phyloP scores from a whole-genome alignment of 2,797 vertebrate genomes.

The Gadopsis marmoratus region DNA sequence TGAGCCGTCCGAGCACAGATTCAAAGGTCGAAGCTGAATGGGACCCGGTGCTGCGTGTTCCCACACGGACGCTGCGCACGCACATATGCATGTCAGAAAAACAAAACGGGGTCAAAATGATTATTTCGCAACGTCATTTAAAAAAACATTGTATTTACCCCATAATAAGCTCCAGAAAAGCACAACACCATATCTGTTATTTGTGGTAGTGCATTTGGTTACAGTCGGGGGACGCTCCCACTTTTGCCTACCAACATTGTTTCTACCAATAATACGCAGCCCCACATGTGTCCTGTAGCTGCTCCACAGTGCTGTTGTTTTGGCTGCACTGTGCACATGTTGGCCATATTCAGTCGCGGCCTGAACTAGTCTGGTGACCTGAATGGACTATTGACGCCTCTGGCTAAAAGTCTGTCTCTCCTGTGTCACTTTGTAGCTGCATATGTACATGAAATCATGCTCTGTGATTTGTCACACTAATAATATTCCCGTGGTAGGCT shows the following conservation, averaged over 20 bases:
- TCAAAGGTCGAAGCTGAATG: background rate
- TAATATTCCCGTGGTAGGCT: background rate
- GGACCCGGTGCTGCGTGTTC: no score
- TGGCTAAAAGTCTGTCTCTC: conserved; percentile 36
- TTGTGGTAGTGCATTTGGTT: background rate
- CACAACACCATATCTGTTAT: background rate
- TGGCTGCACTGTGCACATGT: conserved; percentile 17
- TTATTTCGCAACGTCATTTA: no score
- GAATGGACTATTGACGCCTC: conserved; percentile 62
- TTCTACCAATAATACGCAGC: background rate
- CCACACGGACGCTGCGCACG: no score
- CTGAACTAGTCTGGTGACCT: conserved; percentile 63
- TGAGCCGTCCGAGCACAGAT: background rate
- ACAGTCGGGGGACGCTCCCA: background rate
- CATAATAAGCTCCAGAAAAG: background rate
- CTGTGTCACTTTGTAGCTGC: conserved; percentile 21
- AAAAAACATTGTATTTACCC: background rate
- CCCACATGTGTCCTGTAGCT: background rate
- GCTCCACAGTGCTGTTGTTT: conserved; percentile 7
- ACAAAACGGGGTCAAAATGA: background rate
- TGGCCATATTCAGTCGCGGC: conserved; percentile 33
- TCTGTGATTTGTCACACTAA: conserved; percentile 1
- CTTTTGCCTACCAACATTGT: background rate
- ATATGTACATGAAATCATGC: conserved; percentile 9
- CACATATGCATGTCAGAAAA: no score